phyloP scores from a whole-genome alignment of 2,888 invertebrate species.

The Mycalesis mineus region DNA sequence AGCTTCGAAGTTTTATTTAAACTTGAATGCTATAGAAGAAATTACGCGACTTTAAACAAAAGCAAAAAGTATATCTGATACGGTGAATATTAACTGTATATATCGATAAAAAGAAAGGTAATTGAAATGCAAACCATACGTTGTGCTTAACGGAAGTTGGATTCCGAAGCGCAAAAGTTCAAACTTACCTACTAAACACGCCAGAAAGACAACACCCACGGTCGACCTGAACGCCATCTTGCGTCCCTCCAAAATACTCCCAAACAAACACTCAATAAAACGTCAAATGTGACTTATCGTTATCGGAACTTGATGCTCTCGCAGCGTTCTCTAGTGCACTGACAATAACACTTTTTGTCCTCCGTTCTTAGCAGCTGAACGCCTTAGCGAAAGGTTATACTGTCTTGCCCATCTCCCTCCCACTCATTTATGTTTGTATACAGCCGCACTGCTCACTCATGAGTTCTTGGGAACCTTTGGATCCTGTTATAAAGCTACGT shows the following conservation, averaged over 20 bases:
- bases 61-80: no score
- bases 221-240: constrained; percentile 64
- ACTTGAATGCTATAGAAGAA: no score
- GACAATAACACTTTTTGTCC: constrained; percentile 68
- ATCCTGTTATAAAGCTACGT: constrained; percentile 73
- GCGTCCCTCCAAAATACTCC: constrained; percentile 46
- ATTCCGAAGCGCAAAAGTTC: constrained; percentile 27
- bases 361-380: constrained; percentile 62
- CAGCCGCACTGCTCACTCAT: constrained; percentile 39
- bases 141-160: constrained; percentile 17
- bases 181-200: constrained; percentile 65
- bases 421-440: constrained; percentile 37
- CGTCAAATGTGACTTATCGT: constrained; percentile 62
- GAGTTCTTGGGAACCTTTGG: constrained; percentile 41
- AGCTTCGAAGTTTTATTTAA: not conserved
- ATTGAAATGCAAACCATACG: constrained; percentile 17
- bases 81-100: not conserved
- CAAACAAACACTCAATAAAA: constrained; percentile 50
- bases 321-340: constrained; percentile 66
- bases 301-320: constrained; percentile 59
- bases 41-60: no score
- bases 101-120: constrained; percentile 7
- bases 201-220: constrained; percentile 52
- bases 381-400: constrained; percentile 68
- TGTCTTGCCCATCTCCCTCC: constrained; percentile 48